phyloP scores from a whole-genome alignment of 2,888 invertebrate genomes.

The Molanna angustata region DNA sequence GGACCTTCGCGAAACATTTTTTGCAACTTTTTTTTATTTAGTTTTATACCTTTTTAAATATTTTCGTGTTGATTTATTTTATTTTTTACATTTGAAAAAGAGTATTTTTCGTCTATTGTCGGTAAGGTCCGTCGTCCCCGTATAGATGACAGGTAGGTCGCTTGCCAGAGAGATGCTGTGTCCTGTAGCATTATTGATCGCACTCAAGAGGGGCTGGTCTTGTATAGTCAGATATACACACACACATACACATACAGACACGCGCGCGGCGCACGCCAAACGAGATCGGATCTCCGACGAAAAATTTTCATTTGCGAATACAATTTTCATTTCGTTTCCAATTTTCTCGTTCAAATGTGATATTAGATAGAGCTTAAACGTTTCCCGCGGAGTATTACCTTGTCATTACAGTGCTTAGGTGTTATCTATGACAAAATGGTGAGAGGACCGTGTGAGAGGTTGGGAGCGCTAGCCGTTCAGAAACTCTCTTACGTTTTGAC shows the following conservation, averaged over 20 bases:
- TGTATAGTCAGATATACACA: conserved; percentile 24
- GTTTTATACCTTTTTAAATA: not conserved
- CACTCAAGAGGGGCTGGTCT: conserved; percentile 47
- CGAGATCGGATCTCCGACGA: not conserved
- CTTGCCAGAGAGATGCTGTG: conserved; percentile 52
- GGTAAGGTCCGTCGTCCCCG: conserved; percentile 19
- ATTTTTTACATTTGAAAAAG: not conserved
- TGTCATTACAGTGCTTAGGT: no score
- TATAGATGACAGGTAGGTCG: no score
- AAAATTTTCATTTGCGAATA: conserved; percentile 22
- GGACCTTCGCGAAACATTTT: conserved; percentile 41
- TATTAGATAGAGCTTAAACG: conserved; percentile 4
- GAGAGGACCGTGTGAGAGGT: no score
- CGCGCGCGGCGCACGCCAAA: conserved; percentile 40
- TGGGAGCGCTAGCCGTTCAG: no score
- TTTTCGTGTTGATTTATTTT: not conserved
- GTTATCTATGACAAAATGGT: no score
- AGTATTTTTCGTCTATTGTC: not conserved
- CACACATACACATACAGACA: no score
- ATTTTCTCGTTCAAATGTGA: not conserved
- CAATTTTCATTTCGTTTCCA: no score
- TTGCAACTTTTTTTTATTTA: conserved; percentile 3
- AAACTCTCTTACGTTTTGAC: no score
- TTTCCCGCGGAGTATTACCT: no score
- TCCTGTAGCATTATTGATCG: conserved; percentile 61